Evolutionary conservation across 1,140 invertebrate species (phyloP).

Genomic region (Zaprionus ornatus): DNA sequence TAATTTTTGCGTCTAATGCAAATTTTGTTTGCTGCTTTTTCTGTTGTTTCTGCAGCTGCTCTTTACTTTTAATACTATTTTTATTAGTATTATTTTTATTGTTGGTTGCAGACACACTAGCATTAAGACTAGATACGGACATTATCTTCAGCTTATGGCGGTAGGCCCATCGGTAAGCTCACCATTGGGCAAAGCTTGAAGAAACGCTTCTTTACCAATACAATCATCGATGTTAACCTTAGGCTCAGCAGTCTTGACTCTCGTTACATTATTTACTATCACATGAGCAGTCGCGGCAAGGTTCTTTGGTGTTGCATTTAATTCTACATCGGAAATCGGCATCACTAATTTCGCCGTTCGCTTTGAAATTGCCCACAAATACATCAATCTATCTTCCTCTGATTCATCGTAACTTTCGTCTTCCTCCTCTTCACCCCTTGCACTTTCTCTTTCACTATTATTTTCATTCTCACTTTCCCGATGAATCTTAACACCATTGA

Average conservation of each 20-base stretch:
- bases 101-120: conserved; percentile 42
- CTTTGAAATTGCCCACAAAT: conserved; percentile 70
- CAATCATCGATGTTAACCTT: conserved; percentile 7
- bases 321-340: conserved; percentile 64
- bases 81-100: not conserved
- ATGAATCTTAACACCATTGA: conserved; percentile 7
- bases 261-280: conserved; percentile 64
- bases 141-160: conserved; percentile 60
- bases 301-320: conserved; percentile 48
- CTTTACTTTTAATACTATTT: not conserved
- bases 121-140: conserved; percentile 75
- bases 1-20: conserved; percentile 59
- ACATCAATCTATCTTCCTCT: conserved; percentile 66
- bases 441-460: conserved; percentile 22
- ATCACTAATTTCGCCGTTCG: conserved; percentile 68
- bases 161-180: conserved; percentile 23
- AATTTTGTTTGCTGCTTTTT: conserved; percentile 21
- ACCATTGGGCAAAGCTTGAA: conserved; percentile 37
- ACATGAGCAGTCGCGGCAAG: conserved; percentile 45
- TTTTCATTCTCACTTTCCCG: not conserved
- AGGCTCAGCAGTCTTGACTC: conserved; percentile 56
- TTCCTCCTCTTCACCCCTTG: conserved; percentile 44
- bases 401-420: conserved; percentile 55
- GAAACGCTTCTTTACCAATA: conserved; percentile 9
- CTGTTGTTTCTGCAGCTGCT: conserved; percentile 15